A percentile compares a stretch with the other conserved stretches of the same genome.
Evolutionary conservation across 2,113 vertebrate species (phyloP).

Genomic region (Desmodus rotundus): DNA sequence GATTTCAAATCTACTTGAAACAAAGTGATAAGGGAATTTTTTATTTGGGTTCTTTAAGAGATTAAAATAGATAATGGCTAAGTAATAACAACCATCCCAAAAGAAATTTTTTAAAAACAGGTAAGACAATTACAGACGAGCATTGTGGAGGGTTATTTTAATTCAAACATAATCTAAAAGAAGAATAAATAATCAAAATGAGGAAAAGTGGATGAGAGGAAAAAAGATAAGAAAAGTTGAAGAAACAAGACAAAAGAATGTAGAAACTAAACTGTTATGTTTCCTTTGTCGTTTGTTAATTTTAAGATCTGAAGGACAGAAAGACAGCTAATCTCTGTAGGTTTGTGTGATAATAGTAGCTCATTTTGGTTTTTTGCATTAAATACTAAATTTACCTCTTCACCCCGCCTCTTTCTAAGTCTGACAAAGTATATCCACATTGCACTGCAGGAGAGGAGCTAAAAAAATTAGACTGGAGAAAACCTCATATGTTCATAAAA

Average conservation of each 20-base stretch:
- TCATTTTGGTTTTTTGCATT: neutral
- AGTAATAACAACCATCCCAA: neutral
- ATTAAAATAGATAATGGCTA: conserved; percentile 11
- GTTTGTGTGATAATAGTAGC: neutral
- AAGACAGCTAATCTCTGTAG: neutral
- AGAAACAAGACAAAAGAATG: neutral
- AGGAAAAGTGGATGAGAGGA: neutral
- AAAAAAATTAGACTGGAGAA: neutral
- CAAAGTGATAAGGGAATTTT: neutral
- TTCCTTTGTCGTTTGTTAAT: neutral
- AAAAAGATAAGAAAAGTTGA: neutral
- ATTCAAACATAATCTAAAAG: neutral
- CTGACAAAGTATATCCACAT: neutral
- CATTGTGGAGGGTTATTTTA: neutral
- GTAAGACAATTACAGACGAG: neutral
- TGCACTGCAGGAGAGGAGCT: neutral
- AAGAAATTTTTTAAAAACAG: neutral
- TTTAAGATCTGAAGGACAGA: neutral
- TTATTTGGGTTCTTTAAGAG: neutral
- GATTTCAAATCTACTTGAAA: conserved; percentile 13
- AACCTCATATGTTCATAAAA: neutral
- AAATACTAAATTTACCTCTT: neutral
- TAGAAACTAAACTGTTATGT: neutral
- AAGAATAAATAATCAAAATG: neutral
- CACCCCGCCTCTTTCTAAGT: neutral